phyloP scores from a whole-genome alignment of 2,113 vertebrate species.

The Sander vitreus region DNA sequence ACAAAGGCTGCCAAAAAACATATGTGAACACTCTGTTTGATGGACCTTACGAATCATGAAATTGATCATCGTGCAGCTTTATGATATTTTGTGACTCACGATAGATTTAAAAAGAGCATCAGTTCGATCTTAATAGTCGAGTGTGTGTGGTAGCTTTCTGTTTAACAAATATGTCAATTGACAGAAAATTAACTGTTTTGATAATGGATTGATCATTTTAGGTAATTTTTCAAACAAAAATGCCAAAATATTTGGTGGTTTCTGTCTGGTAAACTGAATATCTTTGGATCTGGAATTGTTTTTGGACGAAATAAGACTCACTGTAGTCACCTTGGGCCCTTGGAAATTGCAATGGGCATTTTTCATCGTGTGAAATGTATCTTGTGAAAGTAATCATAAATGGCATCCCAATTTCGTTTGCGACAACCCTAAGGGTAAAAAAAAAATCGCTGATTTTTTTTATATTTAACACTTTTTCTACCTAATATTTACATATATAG shows the following conservation, averaged over 20 bases:
- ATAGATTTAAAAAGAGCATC: background rate
- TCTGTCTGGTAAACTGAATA: background rate
- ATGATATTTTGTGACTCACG: constrained; percentile 1
- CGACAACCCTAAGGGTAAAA: background rate
- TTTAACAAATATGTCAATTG: background rate
- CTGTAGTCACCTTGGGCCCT: background rate
- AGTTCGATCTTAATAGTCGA: background rate
- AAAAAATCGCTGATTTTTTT: background rate
- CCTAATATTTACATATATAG: background rate
- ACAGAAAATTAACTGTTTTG: background rate
- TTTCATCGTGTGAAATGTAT: background rate
- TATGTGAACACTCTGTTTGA: constrained; percentile 32
- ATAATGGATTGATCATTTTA: background rate
- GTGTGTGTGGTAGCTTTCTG: background rate
- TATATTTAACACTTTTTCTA: background rate
- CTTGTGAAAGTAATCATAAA: background rate
- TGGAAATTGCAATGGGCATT: background rate
- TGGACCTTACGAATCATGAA: constrained; percentile 15
- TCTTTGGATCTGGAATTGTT: background rate
- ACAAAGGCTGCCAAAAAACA: constrained; percentile 58
- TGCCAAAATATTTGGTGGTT: background rate
- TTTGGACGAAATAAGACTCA: background rate
- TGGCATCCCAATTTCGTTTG: background rate
- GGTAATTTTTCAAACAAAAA: background rate
- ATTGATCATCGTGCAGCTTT: constrained; percentile 9